Conservation (phyloP, 2,888 invertebrate genomes). For the Drosophila helvetica region DNA sequence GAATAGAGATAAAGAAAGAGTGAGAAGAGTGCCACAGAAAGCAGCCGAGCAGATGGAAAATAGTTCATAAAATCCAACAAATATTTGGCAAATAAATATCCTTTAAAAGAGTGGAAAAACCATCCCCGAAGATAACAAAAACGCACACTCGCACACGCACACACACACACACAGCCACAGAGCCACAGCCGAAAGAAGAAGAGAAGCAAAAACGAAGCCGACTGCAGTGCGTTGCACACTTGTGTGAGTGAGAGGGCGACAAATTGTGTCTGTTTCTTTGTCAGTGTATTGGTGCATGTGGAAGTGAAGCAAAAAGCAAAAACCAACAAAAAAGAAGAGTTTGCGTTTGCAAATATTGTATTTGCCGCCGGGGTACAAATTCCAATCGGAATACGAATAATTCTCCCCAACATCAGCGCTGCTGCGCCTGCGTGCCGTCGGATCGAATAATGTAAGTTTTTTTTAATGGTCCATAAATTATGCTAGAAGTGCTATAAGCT, state of each 20-base stretch:
- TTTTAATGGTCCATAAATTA: slow-evolving; percentile 10
- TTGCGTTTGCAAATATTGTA: slow-evolving; percentile 52
- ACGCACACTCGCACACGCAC: background rate
- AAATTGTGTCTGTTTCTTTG: slow-evolving; percentile 8
- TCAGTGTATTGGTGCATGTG: slow-evolving; percentile 23
- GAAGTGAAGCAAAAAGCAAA: slow-evolving; percentile 16
- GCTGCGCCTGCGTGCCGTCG: slow-evolving; percentile 71
- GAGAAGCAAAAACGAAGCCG: slow-evolving; percentile 3
- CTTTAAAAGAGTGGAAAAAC: background rate
- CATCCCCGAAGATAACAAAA: background rate
- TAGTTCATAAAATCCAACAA: background rate
- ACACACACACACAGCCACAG: background rate
- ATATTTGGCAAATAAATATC: background rate
- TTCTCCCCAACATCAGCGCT: slow-evolving; percentile 30
- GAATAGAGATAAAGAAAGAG: slow-evolving; percentile 14
- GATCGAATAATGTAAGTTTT: slow-evolving; percentile 8
- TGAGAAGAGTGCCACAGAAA: background rate
- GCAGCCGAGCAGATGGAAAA: background rate
- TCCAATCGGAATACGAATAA: slow-evolving; percentile 63
- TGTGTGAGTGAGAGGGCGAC: background rate
- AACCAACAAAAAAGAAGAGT: slow-evolving; percentile 24
- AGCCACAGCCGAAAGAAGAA: background rate
- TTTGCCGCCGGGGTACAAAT: slow-evolving; percentile 69
- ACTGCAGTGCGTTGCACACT: slow-evolving; percentile 27
- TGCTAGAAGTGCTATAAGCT: slow-evolving; percentile 4